phyloP scores from a whole-genome alignment of 2,888 invertebrate genomes.

The Synergus itoensis region DNA sequence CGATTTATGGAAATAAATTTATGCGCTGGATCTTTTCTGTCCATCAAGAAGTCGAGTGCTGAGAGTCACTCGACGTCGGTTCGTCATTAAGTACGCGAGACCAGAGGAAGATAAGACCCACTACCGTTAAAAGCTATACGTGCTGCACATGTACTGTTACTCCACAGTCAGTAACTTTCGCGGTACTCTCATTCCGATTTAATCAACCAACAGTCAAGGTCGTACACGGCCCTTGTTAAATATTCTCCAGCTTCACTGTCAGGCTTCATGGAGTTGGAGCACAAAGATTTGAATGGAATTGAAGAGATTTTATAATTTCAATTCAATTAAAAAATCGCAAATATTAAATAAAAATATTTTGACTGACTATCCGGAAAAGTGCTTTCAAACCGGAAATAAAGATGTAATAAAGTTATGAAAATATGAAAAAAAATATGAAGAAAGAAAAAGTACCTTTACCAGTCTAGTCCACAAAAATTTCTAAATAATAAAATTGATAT shows the following conservation, averaged over 20 bases:
- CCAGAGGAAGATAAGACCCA: constrained; percentile 50
- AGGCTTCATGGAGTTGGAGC: not conserved
- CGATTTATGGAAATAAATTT: constrained; percentile 44
- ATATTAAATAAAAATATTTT: too few species aligned
- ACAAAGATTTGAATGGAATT: too few species aligned
- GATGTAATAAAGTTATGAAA: not conserved
- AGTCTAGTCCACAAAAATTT: not conserved
- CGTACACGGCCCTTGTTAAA: constrained; percentile 38
- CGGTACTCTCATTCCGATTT: constrained; percentile 37
- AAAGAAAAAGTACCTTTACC: not conserved
- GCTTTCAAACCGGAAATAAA: too few species aligned
- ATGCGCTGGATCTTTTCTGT: constrained; percentile 46
- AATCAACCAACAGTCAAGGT: constrained; percentile 39
- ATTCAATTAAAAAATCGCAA: too few species aligned
- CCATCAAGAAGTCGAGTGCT: constrained; percentile 44
- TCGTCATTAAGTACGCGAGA: constrained; percentile 51
- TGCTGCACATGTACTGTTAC: constrained; percentile 51
- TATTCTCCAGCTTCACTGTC: constrained; percentile 23
- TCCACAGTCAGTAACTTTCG: constrained; percentile 40
- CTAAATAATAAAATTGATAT: not conserved
- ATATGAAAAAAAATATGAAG: not conserved
- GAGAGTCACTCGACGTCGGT: constrained; percentile 43
- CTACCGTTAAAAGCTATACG: constrained; percentile 58
- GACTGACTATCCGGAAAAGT: too few species aligned
- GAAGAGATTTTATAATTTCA: too few species aligned